Base-by-base conservation (phyloP, 2,888 invertebrate genomes). In the Eubasilissa splendida region DNA sequence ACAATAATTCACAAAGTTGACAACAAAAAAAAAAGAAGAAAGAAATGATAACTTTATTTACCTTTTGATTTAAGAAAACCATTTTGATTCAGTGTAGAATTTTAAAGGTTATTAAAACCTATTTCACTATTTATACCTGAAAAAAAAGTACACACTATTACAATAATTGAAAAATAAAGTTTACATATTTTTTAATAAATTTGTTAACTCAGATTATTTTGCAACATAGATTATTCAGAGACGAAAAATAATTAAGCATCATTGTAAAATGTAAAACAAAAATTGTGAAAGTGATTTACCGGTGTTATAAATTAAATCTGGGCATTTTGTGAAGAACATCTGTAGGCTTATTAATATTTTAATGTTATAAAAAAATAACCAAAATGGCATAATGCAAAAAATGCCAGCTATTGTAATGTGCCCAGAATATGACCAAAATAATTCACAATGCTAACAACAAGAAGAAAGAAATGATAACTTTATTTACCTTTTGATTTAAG, bases 241-340 rank as follows among this genome's bases (percentile, higher is more conserved):
- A 80, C 80, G 80, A 80, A 80, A 80, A 80, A 80, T 80, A 80
- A 79, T 56, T 12, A 22, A 56, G 31, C 79, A 79, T 79, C 79
- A 79, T 56, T 59, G 56, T 22, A 71, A 73, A 56, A 14, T 33
- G 31, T 63, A 52, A 11, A 11, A 10, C 5, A 63, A 33, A 12
- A 2, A 11, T 63, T 22, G 22, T 22, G 22, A 22, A 22, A 1
- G 31, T 31, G 33, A 63, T 10, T 31, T 5, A 31, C 9, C 10
- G 9, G 22, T 11, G n/a, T 63, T 31, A 31, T 63, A 22, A 63
- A 9, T 63, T 31, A 31, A 63, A 8, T 63, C 63, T 10, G 10
- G 63, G 12, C 4, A 63, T 12, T 60, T 2, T 60, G 1, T 14
- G 50, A 22, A 22, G 22, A 22, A 22, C 22, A 22, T 22, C 22